phyloP scores from a whole-genome alignment of 2,888 invertebrate genomes.

The Drosophila nr. medialis region DNA sequence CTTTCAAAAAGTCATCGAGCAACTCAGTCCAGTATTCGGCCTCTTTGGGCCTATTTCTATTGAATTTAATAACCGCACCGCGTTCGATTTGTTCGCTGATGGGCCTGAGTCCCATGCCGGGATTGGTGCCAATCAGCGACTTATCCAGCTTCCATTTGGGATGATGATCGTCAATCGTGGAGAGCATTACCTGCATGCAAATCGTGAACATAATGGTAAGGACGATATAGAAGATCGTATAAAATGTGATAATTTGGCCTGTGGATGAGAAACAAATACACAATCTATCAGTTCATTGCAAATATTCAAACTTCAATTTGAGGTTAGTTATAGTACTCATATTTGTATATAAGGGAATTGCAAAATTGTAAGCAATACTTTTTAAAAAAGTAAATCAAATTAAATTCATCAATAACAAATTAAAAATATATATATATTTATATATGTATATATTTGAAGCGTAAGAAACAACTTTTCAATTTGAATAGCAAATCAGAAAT shows the following conservation, averaged over 20 bases:
- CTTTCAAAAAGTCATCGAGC: slow-evolving; percentile 86
- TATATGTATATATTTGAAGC: background rate
- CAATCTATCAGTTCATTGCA: background rate
- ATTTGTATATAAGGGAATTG: background rate
- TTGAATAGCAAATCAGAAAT: too few species aligned
- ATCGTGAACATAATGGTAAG: slow-evolving; percentile 93
- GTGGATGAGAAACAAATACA: slow-evolving; percentile 54
- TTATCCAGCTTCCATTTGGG: slow-evolving; percentile 91
- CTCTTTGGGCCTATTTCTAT: slow-evolving; percentile 85
- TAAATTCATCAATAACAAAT: background rate
- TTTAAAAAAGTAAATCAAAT: background rate
- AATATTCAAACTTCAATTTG: background rate
- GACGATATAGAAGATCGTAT: slow-evolving; percentile 93
- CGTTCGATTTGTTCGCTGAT: slow-evolving; percentile 86
- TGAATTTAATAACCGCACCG: slow-evolving; percentile 88
- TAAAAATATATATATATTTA: too few species aligned
- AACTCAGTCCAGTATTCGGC: slow-evolving; percentile 86
- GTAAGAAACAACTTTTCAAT: too few species aligned
- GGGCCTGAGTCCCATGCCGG: slow-evolving; percentile 89
- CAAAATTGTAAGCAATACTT: background rate
- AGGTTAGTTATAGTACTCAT: background rate
- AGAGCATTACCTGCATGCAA: slow-evolving; percentile 93
- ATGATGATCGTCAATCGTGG: slow-evolving; percentile 88
- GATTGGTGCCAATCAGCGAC: slow-evolving; percentile 90
- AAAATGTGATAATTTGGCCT: slow-evolving; percentile 94